These are phyloP conservation scores for Apogon hyalosoma DNA, from an alignment of 2,797 vertebrate species.

Conservation along the genomic window DNA sequence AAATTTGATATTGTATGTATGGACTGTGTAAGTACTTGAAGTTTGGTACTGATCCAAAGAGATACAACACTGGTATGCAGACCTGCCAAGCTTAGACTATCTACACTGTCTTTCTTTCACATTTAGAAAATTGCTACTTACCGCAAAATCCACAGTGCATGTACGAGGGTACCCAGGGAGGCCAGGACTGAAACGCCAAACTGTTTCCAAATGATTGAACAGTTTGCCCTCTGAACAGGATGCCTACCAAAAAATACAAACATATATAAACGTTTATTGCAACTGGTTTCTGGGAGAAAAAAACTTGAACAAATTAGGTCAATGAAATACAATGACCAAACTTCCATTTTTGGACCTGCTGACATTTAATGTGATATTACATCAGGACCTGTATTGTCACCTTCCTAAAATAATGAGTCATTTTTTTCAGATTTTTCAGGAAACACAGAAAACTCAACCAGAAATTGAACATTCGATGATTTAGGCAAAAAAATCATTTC, in stretches of 20 bases:
- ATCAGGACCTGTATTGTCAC: too few relatives aligned
- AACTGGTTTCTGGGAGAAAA: background rate
- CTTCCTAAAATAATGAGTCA: too few relatives aligned
- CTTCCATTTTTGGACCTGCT: too few relatives aligned
- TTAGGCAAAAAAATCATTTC: too few relatives aligned
- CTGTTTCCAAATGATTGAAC: constrained; percentile 95
- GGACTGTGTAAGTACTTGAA: too few relatives aligned
- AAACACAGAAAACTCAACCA: too few relatives aligned
- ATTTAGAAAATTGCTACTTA: constrained; percentile 78
- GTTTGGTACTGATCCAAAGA: constrained; percentile 8
- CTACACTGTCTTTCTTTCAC: background rate
- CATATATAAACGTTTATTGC: background rate
- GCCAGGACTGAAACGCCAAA: constrained; percentile 97
- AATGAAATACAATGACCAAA: background rate
- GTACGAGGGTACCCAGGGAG: constrained; percentile 95
- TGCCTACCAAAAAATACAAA: constrained; percentile 80
- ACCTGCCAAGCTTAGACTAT: background rate
- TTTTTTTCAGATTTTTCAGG: too few relatives aligned
- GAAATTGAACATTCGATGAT: too few relatives aligned
- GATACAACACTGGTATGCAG: constrained; percentile 10
- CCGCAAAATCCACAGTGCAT: constrained; percentile 94
- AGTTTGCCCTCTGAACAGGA: constrained; percentile 94
- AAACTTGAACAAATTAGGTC: too few relatives aligned
- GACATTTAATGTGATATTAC: too few relatives aligned
- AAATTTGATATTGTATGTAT: background rate